Conservation (phyloP, 2,797 vertebrate species). For the Cyclopterus lumpus region DNA sequence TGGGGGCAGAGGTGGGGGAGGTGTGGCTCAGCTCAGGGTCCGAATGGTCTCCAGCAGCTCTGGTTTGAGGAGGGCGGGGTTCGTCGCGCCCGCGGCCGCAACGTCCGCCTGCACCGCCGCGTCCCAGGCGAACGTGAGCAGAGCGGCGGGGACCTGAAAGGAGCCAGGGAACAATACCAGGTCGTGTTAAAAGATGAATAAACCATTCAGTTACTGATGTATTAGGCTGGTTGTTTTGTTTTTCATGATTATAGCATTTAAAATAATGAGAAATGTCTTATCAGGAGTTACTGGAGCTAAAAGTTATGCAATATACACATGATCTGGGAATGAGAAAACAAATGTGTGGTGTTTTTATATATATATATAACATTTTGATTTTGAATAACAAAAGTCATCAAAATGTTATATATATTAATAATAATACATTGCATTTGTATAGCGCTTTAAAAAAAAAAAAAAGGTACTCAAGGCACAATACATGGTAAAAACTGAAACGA, state of each 20-base stretch:
- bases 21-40: slow-evolving; percentile 84
- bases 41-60: slow-evolving; percentile 83
- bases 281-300: background rate
- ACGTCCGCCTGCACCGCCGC: slow-evolving; percentile 89
- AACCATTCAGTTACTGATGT: background rate
- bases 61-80: slow-evolving; percentile 79
- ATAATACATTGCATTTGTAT: too few species aligned
- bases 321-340: background rate
- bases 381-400: too few species aligned
- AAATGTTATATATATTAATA: too few species aligned
- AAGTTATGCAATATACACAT: background rate
- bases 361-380: too few species aligned
- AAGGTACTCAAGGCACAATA: too few species aligned
- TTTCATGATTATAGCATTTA: background rate
- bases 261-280: too few species aligned
- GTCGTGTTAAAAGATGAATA: background rate
- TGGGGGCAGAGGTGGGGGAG: background rate
- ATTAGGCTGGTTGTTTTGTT: background rate
- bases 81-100: slow-evolving; percentile 80
- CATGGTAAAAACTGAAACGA: too few species aligned
- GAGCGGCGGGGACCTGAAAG: slow-evolving; percentile 90
- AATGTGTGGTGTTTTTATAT: background rate
- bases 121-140: slow-evolving; percentile 91
- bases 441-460: too few species aligned
- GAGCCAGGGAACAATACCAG: background rate